These are phyloP conservation scores for Tenthredo amoena DNA, from an alignment of 2,888 invertebrate species.

Conservation along the genomic window DNA sequence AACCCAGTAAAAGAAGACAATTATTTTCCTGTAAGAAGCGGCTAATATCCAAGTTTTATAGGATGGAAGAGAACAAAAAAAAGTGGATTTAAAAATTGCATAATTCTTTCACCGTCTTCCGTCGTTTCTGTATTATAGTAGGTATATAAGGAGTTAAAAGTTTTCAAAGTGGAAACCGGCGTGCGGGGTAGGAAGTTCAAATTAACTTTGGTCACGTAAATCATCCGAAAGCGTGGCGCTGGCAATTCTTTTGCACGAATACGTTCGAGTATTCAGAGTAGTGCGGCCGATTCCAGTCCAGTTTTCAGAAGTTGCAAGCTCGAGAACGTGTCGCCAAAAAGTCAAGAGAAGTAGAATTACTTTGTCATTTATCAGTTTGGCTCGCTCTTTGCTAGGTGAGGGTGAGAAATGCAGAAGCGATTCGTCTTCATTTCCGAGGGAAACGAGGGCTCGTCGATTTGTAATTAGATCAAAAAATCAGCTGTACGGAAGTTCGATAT, in stretches of 20 bases:
- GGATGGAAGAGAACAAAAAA: slow-evolving; percentile 37
- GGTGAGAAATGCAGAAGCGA: slow-evolving; percentile 47
- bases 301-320: slow-evolving; percentile 39
- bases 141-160: slow-evolving; percentile 49
- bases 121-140: slow-evolving; percentile 29
- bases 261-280: slow-evolving; percentile 34
- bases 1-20: slow-evolving; percentile 64
- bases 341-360: slow-evolving; percentile 47
- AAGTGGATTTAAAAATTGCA: slow-evolving; percentile 50
- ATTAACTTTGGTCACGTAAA: slow-evolving; percentile 50
- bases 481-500: not conserved
- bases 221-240: slow-evolving; percentile 43
- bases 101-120: slow-evolving; percentile 49
- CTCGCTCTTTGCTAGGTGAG: not conserved
- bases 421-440: slow-evolving; percentile 53
- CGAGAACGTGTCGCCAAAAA: slow-evolving; percentile 21
- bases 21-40: slow-evolving; percentile 61
- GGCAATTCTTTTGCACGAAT: slow-evolving; percentile 43
- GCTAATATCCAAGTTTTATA: slow-evolving; percentile 53
- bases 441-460: slow-evolving; percentile 51
- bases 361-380: slow-evolving; percentile 53
- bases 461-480: slow-evolving; percentile 52
- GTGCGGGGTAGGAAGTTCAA: slow-evolving; percentile 44
- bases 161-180: slow-evolving; percentile 41
- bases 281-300: slow-evolving; percentile 5